These are phyloP conservation scores for Tridacna crocea DNA, from an alignment of 2,888 invertebrate species.

Conservation along the genomic window DNA sequence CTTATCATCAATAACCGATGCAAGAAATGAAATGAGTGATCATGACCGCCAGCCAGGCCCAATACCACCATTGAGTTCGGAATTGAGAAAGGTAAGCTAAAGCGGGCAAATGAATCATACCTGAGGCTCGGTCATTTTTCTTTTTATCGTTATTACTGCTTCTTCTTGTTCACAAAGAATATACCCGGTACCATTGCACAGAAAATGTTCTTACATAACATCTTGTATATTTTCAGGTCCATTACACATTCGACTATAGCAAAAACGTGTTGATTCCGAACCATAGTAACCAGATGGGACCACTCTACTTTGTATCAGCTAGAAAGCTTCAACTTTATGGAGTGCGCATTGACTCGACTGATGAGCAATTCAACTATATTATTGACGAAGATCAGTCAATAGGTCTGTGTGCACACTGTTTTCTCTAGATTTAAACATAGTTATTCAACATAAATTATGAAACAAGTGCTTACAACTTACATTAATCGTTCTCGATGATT, in stretches of 20 bases:
- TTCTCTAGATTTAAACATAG: neutral
- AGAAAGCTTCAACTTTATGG: neutral
- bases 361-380: neutral
- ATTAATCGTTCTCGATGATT: too few species aligned
- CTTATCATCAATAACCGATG: too few species aligned
- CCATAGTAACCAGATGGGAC: neutral
- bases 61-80: too few species aligned
- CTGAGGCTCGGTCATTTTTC: neutral
- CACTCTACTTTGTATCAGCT: neutral
- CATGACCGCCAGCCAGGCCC: too few species aligned
- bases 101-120: too few species aligned
- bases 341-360: neutral
- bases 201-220: neutral
- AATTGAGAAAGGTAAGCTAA: too few species aligned
- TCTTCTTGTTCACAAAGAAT: neutral
- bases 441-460: neutral
- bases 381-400: too few species aligned
- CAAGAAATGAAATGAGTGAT: too few species aligned
- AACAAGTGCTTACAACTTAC: neutral
- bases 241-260: too few species aligned
- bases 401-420: neutral
- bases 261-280: too few species aligned
- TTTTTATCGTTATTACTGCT: neutral
- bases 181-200: neutral
- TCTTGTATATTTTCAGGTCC: too few species aligned